These are phyloP conservation scores for Chlamydotis undulata DNA, from an alignment of 2,113 vertebrate genomes.

Conservation along the genomic window DNA sequence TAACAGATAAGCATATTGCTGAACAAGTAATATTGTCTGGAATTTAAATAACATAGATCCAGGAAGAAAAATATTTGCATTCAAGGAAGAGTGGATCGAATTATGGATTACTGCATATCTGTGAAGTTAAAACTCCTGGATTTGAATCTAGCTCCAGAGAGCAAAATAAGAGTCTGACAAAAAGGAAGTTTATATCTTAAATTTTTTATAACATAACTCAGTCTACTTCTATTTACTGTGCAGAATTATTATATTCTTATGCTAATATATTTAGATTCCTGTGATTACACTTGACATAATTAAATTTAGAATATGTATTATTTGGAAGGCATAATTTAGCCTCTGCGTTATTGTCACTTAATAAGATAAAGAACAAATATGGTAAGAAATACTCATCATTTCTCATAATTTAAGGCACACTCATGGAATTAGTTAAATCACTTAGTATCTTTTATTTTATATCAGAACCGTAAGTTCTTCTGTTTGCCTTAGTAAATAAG, in stretches of 20 bases:
- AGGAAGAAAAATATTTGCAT: conserved; percentile 34
- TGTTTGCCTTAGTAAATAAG: neutral
- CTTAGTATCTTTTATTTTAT: neutral
- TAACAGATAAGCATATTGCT: conserved; percentile 43
- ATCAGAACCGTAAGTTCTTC: neutral
- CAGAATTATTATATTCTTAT: neutral
- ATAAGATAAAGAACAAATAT: neutral
- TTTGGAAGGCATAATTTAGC: neutral
- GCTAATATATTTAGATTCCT: neutral
- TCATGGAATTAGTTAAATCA: neutral
- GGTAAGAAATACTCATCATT: neutral
- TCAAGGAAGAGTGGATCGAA: neutral
- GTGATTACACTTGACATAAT: neutral
- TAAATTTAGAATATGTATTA: neutral
- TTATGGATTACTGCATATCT: conserved; percentile 36
- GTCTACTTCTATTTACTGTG: neutral
- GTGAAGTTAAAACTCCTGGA: neutral
- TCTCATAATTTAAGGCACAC: neutral
- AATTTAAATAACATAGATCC: conserved; percentile 52
- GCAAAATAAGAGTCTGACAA: conserved; percentile 12
- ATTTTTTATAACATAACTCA: neutral
- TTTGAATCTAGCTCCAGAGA: neutral
- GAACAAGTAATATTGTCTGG: conserved; percentile 21
- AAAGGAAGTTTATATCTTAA: neutral
- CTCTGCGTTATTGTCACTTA: neutral